Conservation (phyloP, 2,113 vertebrate genomes). For the Sylvietta virens region DNA sequence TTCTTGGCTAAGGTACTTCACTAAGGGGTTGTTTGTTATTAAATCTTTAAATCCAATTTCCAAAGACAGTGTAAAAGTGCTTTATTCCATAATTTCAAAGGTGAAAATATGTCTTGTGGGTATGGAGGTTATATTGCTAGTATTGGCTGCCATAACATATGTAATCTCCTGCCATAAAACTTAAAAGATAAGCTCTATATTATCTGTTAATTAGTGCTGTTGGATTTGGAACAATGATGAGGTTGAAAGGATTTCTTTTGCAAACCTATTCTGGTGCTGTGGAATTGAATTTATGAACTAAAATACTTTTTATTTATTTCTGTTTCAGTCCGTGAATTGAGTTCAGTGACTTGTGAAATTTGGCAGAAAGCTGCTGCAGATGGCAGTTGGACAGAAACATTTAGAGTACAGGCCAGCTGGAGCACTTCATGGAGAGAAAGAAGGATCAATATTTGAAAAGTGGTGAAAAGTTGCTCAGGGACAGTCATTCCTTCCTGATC, state of each 20-base stretch:
- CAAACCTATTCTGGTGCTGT: neutral
- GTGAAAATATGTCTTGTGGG: neutral
- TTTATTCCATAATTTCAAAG: neutral
- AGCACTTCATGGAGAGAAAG: neutral
- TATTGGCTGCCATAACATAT: neutral
- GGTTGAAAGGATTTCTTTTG: neutral
- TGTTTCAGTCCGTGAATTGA: neutral
- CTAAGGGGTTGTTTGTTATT: neutral
- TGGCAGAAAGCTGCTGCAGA: neutral
- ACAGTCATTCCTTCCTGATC: neutral
- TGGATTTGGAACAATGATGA: neutral
- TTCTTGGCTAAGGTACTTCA: neutral
- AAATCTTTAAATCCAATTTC: slow-evolving; percentile 32
- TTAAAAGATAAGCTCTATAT: neutral
- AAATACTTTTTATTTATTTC: neutral
- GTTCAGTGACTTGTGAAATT: neutral
- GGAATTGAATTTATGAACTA: neutral
- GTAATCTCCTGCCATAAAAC: neutral
- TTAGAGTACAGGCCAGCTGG: neutral
- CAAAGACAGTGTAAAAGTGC: neutral
- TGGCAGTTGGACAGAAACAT: neutral
- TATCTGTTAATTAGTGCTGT: neutral
- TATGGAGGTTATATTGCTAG: neutral
- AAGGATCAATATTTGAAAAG: neutral
- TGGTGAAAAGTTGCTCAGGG: neutral